Base-by-base conservation (phyloP, 2,888 invertebrate species). In the Mythimna vitellina region DNA sequence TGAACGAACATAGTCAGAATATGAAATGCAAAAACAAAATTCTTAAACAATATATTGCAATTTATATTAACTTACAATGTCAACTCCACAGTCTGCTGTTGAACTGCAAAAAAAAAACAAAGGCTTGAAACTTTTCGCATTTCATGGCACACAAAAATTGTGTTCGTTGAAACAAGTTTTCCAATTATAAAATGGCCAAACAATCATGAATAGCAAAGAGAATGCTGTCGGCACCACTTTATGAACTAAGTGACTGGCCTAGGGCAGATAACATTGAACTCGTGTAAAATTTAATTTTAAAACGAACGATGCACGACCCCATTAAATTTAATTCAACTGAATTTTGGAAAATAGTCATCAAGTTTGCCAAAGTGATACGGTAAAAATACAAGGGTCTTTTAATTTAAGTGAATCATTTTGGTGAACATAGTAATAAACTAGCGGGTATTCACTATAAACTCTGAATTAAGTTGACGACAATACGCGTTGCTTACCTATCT, bases 71-170 rank as follows among this genome's bases (percentile, higher is more conserved):
- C 95, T 95, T 88, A 95, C 96, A 96, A 83, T 63, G 93, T 89
- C 71, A 95, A 86, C 86, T 95, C 93, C 79, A 95, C 93, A 8
- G 94, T 92, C 76, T 93, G 94, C 76, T 92, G 93, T 87, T 91
- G 93, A 82, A 92, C 94, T 94, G 93, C 71, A 93, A 94, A 90
- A 82, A 79, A 76, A 80, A 80, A 80, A 75, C n/a, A 67, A 67
- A 62, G 62, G 1, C 10, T 66, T 64, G 3, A 53, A 58, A 57
- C 38, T 60, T 70, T 65, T 75, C n/a, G 54, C 42, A 64, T 64
- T 66, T 22, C 65, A 66, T 22, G 20, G 38, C 64, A 51, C 58
- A 68, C 22, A 64, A 58, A 63, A 76, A 60, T 61, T 54, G 46
- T 61, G 53, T 66, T 76, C 56, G 42, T 32, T 73, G 62, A 65